These are phyloP conservation scores for Himalopsyche phryganea DNA, from an alignment of 1,140 invertebrate genomes.

Conservation along the genomic window DNA sequence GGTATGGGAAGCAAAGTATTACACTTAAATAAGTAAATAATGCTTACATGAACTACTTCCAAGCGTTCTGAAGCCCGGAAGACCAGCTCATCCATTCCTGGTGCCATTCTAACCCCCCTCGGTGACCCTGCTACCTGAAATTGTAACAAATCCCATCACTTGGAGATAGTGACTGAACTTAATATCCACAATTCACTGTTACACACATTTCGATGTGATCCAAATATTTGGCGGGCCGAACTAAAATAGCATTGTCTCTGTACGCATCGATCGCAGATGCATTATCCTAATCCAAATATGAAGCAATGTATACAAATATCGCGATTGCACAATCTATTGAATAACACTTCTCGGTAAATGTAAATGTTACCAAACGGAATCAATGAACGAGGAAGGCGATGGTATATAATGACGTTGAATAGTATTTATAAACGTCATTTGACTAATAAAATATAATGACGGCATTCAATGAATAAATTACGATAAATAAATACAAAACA, in stretches of 20 bases:
- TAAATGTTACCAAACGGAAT: background rate
- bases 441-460: background rate
- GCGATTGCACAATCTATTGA: constrained; percentile 18
- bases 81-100: constrained; percentile 26
- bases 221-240: constrained; percentile 19
- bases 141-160: background rate
- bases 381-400: background rate
- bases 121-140: constrained; percentile 4
- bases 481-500: constrained; percentile 24
- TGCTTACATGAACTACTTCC: constrained; percentile 24
- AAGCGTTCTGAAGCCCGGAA: constrained; percentile 24
- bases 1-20: too few relatives aligned
- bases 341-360: constrained; percentile 3
- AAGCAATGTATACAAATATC: constrained; percentile 9
- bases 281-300: constrained; percentile 14
- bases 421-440: background rate
- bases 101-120: constrained; percentile 16
- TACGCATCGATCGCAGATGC: background rate
- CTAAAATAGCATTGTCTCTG: constrained; percentile 17
- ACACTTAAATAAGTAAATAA: too few relatives aligned
- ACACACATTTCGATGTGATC: constrained; percentile 9
- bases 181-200: background rate
- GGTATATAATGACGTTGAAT: background rate
- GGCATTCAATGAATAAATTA: background rate
- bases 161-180: background rate